These are phyloP conservation scores for Halcyon senegalensis DNA, from an alignment of 2,113 vertebrate species.

Conservation along the genomic window DNA sequence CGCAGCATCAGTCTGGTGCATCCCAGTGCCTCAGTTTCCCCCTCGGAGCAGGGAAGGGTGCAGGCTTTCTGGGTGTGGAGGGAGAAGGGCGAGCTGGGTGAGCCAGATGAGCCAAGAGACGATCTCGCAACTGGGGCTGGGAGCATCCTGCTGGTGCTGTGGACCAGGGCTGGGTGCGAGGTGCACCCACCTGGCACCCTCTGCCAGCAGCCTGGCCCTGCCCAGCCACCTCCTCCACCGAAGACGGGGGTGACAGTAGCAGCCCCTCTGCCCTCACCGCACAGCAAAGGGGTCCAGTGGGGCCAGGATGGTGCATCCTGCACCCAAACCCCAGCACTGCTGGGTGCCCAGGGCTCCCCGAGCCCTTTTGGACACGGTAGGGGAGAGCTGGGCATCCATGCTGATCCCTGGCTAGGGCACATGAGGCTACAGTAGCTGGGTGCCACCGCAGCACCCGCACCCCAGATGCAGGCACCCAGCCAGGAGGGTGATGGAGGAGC, in stretches of 20 bases:
- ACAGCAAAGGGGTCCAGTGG: fast-evolving
- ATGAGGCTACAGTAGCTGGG: fast-evolving
- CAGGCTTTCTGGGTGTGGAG: background rate
- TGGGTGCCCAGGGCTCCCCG: fast-evolving
- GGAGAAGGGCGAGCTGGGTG: background rate
- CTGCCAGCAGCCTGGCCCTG: background rate
- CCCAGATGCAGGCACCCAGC: background rate
- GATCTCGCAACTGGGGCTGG: background rate
- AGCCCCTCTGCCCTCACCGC: background rate
- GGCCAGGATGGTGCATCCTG: background rate
- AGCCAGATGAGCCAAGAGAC: background rate
- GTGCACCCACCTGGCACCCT: background rate
- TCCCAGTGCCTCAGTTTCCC: background rate
- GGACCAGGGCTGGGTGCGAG: background rate
- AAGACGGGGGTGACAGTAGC: fast-evolving
- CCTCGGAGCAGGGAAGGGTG: background rate
- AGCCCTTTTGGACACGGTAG: fast-evolving
- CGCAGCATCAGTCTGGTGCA: background rate
- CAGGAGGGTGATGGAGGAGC: background rate
- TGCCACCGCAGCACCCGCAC: fast-evolving
- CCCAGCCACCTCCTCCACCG: background rate
- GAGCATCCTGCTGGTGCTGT: background rate
- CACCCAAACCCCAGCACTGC: too few relatives aligned
- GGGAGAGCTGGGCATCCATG: background rate
- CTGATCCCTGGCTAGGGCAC: background rate